Evolutionary conservation across 2,797 vertebrate species (phyloP).

Genomic region (Naso thynnoides): DNA sequence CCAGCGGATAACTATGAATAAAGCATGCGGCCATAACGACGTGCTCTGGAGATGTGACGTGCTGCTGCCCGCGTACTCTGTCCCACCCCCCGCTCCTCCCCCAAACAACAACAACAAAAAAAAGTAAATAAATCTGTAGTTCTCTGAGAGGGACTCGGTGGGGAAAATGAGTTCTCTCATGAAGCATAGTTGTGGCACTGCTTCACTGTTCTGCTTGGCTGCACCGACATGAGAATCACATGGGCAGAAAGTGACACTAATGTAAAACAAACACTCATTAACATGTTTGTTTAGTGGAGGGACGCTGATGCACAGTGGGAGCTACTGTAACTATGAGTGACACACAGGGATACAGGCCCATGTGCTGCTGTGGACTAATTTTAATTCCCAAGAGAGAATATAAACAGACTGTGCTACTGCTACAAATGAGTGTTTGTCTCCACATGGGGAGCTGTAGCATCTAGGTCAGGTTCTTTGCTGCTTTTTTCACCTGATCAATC

Average conservation of each 20-base stretch:
- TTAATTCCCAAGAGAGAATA: constrained; percentile 20
- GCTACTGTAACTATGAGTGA: constrained; percentile 51
- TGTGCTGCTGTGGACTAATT: neutral
- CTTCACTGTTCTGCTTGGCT: constrained; percentile 61
- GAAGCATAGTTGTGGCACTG: constrained; percentile 37
- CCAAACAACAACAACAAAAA: neutral
- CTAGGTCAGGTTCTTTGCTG: constrained; percentile 10
- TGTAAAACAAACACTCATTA: constrained; percentile 83
- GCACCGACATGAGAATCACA: constrained; percentile 60
- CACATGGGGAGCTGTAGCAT: neutral
- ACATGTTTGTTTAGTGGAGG: constrained; percentile 69
- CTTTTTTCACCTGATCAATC: constrained; percentile 22
- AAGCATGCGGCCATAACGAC: constrained; percentile 59
- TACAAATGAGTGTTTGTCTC: constrained; percentile 18
- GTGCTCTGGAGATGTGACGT: constrained; percentile 14
- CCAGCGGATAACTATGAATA: constrained; percentile 69
- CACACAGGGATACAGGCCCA: constrained; percentile 5
- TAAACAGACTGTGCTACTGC: constrained; percentile 1
- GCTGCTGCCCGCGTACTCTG: constrained; percentile 10
- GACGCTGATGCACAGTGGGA: constrained; percentile 49
- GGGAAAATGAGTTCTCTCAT: constrained; percentile 24
- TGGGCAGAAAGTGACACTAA: constrained; percentile 82
- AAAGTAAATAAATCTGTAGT: neutral
- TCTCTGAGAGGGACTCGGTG: constrained; percentile 24
- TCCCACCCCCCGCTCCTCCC: neutral